These are phyloP conservation scores for Clarias laeviceps DNA, from an alignment of 2,797 vertebrate species.

Conservation along the genomic window DNA sequence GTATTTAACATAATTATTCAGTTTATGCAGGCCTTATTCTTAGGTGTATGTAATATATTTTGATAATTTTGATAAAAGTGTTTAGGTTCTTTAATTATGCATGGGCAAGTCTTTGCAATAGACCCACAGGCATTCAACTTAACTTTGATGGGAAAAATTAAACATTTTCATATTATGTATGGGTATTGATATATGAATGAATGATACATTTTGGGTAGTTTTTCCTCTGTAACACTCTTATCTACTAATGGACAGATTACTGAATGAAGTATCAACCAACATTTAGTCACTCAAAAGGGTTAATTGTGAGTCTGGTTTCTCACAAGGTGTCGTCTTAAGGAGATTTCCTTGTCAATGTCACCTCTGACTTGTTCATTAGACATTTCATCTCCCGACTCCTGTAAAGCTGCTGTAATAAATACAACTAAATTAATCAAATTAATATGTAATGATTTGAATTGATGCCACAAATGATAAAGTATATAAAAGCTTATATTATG, in stretches of 20 bases:
- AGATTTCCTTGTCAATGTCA: not conserved
- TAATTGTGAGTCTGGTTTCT: not conserved
- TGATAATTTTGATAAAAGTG: not conserved
- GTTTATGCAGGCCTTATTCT: not conserved
- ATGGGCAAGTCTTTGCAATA: not conserved
- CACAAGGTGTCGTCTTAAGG: not conserved
- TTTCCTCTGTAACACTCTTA: not conserved
- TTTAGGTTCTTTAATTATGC: not conserved
- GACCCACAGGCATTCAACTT: not conserved
- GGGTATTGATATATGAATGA: too few species aligned
- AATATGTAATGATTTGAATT: not conserved
- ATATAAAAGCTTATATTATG: not conserved
- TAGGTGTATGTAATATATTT: not conserved
- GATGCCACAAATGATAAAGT: not conserved
- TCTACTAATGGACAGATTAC: not conserved
- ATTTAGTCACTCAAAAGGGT: not conserved
- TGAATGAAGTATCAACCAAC: not conserved
- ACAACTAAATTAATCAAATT: not conserved
- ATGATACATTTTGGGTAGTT: not conserved
- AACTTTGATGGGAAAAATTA: not conserved
- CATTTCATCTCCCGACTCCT: too few species aligned
- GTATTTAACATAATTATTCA: not conserved
- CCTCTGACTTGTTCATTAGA: not conserved
- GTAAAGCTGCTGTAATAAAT: not conserved
- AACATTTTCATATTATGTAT: constrained; percentile 11